Evolutionary conservation across 1,140 invertebrate species (phyloP).

Genomic region (Zaprionus kolodkinae): DNA sequence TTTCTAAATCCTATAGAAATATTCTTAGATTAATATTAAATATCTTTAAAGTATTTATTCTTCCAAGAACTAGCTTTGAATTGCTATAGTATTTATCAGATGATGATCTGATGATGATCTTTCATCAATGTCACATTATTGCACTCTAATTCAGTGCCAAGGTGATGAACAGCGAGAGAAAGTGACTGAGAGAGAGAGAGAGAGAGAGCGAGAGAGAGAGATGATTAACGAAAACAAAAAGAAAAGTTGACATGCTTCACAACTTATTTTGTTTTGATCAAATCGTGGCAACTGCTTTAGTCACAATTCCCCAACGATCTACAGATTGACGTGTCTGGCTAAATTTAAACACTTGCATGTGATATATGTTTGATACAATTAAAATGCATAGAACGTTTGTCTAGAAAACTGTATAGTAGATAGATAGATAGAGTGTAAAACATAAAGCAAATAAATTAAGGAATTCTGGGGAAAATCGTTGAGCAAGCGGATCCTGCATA

Average conservation of each 20-base stretch:
- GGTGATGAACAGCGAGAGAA: background rate
- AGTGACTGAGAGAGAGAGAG: background rate
- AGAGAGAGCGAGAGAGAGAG: background rate
- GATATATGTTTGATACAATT: slow-evolving; percentile 59
- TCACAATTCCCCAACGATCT: slow-evolving; percentile 57
- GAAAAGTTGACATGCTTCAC: slow-evolving; percentile 25
- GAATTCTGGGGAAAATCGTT: slow-evolving; percentile 23
- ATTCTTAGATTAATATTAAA: too few relatives aligned
- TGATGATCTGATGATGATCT: background rate
- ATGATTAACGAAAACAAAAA: slow-evolving; percentile 20
- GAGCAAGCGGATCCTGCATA: slow-evolving; percentile 28
- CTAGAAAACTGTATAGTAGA: background rate
- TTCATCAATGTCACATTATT: background rate
- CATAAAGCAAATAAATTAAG: slow-evolving; percentile 41
- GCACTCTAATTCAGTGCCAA: slow-evolving; percentile 8
- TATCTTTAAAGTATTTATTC: too few relatives aligned
- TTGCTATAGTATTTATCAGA: background rate
- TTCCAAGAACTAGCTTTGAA: background rate
- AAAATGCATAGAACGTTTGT: slow-evolving; percentile 54
- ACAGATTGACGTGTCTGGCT: slow-evolving; percentile 64
- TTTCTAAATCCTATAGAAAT: too few relatives aligned
- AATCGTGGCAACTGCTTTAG: slow-evolving; percentile 63
- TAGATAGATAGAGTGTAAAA: background rate
- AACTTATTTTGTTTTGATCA: slow-evolving; percentile 59
- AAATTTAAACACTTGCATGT: slow-evolving; percentile 70